A percentile compares a stretch with the other conserved stretches of the same genome.
Evolutionary conservation across 2,888 invertebrate species (phyloP).

Genomic region (Synanthedon formicaeformis): DNA sequence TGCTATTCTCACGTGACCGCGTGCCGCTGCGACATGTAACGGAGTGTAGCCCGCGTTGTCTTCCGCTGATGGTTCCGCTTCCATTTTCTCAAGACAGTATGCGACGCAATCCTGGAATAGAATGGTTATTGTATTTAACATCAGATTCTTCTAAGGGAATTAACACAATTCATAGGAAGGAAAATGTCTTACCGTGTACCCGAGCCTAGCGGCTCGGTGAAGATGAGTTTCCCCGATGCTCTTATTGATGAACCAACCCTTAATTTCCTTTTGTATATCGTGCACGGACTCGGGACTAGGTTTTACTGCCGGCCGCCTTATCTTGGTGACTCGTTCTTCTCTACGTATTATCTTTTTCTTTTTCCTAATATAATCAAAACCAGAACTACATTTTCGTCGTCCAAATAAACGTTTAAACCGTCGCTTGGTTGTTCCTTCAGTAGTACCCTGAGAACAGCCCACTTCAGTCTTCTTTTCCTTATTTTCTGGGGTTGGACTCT

Average conservation of each 20-base stretch:
- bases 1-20: constrained; percentile 89
- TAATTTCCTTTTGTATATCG: constrained; percentile 87
- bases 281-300: constrained; percentile 76
- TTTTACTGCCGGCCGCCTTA: constrained; percentile 56
- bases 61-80: constrained; percentile 84
- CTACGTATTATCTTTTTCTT: constrained; percentile 81
- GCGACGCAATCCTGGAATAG: constrained; percentile 84
- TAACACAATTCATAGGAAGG: constrained; percentile 1
- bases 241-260: constrained; percentile 93
- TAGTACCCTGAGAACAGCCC: constrained; percentile 27
- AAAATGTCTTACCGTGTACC: constrained; percentile 78
- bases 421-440: constrained; percentile 57
- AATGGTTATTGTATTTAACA: background rate
- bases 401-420: constrained; percentile 74
- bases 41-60: constrained; percentile 96
- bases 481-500: constrained; percentile 35
- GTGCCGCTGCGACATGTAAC: constrained; percentile 90
- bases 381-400: constrained; percentile 83
- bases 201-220: constrained; percentile 90
- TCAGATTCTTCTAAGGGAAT: background rate
- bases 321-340: constrained; percentile 56
- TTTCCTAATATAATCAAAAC: constrained; percentile 90
- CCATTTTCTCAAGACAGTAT: constrained; percentile 89
- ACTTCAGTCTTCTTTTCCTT: constrained; percentile 57
- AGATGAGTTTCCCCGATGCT: constrained; percentile 93